Percentiles rank a stretch among this genome's conserved stretches.
Conservation (phyloP, 2,113 vertebrate genomes). For the Alexandromys fortis region DNA sequence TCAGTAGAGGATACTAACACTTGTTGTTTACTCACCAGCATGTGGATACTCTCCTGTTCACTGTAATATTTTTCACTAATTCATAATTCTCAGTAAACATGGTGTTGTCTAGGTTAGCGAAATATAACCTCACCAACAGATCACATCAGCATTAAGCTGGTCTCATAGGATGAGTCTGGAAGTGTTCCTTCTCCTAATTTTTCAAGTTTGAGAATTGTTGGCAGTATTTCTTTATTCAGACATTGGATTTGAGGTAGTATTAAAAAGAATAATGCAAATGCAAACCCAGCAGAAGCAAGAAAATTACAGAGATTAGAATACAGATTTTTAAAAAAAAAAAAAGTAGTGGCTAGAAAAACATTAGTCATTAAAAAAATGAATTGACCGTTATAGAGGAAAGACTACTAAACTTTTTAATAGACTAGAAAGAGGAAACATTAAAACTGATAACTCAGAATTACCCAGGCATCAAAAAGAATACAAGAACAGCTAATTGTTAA, state of each 20-base stretch:
- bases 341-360: neutral
- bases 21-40: neutral
- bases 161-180: neutral
- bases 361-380: neutral
- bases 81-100: neutral
- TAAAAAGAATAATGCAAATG: neutral
- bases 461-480: neutral
- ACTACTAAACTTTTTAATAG: neutral
- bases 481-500: neutral
- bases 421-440: neutral
- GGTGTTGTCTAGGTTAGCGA: neutral
- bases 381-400: neutral
- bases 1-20: neutral
- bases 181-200: neutral
- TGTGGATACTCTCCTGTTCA: neutral
- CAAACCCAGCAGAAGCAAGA: neutral
- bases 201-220: neutral
- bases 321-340: neutral
- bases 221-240: neutral
- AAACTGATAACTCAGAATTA: neutral
- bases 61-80: neutral
- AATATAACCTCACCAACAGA: neutral
- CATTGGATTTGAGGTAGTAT: neutral
- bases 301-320: neutral
- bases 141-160: neutral